Percentiles rank a stretch among this genome's conserved stretches.
Evolutionary conservation across 2,797 vertebrate genomes (phyloP).

Genomic region (Acropternis orthonyx): DNA sequence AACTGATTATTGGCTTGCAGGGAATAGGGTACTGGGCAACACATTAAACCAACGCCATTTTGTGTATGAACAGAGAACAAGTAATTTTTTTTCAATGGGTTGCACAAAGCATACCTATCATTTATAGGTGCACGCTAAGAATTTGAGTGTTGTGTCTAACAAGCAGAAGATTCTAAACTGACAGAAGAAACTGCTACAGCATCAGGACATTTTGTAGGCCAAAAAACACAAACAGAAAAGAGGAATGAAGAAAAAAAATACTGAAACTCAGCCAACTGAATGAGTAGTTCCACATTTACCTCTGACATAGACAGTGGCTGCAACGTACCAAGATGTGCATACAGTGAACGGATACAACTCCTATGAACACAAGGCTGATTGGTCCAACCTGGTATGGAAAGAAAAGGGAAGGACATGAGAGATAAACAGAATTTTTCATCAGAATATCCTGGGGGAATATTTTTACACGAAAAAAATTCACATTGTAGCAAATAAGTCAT

Average conservation of each 20-base stretch:
- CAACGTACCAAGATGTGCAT: slow-evolving; percentile 90
- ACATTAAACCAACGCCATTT: neutral
- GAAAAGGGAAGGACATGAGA: neutral
- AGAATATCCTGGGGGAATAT: neutral
- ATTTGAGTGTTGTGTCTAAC: neutral
- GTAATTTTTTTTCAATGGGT: neutral
- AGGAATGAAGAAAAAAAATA: neutral
- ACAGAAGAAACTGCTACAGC: neutral
- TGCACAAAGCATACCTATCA: neutral
- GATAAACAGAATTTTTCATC: neutral
- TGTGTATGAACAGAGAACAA: neutral
- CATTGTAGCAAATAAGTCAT: neutral
- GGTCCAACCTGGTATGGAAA: slow-evolving; percentile 79
- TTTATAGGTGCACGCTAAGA: neutral
- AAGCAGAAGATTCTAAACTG: neutral
- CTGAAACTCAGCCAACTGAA: slow-evolving; percentile 13
- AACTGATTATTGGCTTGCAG: neutral
- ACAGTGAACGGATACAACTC: slow-evolving; percentile 86
- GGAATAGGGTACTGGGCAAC: neutral
- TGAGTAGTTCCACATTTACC: slow-evolving; percentile 77
- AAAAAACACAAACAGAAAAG: neutral
- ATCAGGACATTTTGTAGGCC: neutral
- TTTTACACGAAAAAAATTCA: neutral
- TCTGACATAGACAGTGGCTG: slow-evolving; percentile 85
- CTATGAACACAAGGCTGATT: slow-evolving; percentile 86